Evolutionary conservation across 2,797 vertebrate genomes (phyloP).

Genomic region (Lepus townsendii): DNA sequence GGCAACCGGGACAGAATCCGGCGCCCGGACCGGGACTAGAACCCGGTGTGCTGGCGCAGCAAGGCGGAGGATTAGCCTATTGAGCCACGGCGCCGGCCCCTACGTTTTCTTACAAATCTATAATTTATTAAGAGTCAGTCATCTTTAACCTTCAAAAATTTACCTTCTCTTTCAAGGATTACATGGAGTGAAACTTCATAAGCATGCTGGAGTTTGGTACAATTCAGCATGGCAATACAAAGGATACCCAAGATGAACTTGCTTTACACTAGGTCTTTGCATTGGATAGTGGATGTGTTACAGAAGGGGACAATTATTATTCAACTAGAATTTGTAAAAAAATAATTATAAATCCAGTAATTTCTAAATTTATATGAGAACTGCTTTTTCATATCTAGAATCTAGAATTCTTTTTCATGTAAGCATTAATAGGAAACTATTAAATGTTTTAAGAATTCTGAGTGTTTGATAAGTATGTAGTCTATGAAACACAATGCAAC

Average conservation of each 20-base stretch:
- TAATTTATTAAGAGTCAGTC: not conserved
- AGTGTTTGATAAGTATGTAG: not conserved
- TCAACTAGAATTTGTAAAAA: constrained; percentile 40
- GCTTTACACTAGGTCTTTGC: not conserved
- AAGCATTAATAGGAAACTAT: constrained; percentile 19
- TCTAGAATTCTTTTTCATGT: constrained; percentile 34
- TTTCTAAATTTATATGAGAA: constrained; percentile 28
- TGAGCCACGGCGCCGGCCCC: too few relatives aligned
- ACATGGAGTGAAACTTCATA: constrained; percentile 1
- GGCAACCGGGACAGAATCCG: too few relatives aligned
- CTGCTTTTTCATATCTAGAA: not conserved
- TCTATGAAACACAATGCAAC: constrained; percentile 6
- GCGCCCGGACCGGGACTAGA: too few relatives aligned
- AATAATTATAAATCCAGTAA: constrained; percentile 28
- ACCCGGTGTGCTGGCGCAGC: too few relatives aligned
- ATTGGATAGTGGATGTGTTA: not conserved
- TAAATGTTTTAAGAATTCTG: constrained; percentile 21
- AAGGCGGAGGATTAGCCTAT: too few relatives aligned
- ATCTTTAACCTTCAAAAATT: constrained; percentile 13
- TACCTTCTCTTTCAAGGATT: constrained; percentile 6
- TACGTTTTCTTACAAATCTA: not conserved
- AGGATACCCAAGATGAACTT: not conserved
- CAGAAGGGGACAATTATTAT: not conserved
- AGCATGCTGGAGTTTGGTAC: not conserved
- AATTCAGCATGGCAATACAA: not conserved